Percentiles rank a stretch among this genome's conserved stretches.
phyloP scores from a whole-genome alignment of 2,888 invertebrate genomes.

The Parnassius apollo region DNA sequence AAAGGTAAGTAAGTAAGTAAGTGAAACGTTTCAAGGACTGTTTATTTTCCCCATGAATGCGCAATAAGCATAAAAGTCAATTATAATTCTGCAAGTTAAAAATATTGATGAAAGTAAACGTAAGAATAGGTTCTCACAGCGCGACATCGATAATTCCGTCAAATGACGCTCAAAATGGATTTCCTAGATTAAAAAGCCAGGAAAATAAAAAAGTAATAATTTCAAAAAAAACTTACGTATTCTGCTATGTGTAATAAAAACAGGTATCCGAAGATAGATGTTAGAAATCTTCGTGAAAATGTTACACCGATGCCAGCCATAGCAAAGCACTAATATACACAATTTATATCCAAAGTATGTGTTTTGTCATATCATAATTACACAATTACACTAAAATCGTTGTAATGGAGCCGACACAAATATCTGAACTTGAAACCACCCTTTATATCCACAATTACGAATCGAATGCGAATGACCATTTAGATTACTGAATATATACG shows the following conservation, averaged over 20 bases:
- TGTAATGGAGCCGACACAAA: constrained; percentile 32
- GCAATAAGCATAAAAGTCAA: constrained; percentile 30
- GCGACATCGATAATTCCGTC: constrained; percentile 3
- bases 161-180: neutral
- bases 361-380: constrained; percentile 62
- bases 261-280: constrained; percentile 54
- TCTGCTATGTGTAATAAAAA: constrained; percentile 53
- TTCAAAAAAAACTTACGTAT: constrained; percentile 57
- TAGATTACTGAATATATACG: too few species aligned
- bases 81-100: constrained; percentile 32
- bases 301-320: constrained; percentile 53
- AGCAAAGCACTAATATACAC: constrained; percentile 49
- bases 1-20: too few species aligned
- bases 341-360: constrained; percentile 39
- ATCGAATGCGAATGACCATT: constrained; percentile 13
- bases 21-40: neutral
- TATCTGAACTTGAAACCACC: too few species aligned
- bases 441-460: constrained; percentile 30
- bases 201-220: constrained; percentile 45
- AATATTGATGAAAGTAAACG: constrained; percentile 32
- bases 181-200: constrained; percentile 41
- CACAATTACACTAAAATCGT: constrained; percentile 41
- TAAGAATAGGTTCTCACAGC: constrained; percentile 14
- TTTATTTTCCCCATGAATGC: constrained; percentile 30
- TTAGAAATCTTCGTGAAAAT: constrained; percentile 51